These are phyloP conservation scores for Leptosomus discolor DNA, from an alignment of 2,113 vertebrate species.

Conservation along the genomic window DNA sequence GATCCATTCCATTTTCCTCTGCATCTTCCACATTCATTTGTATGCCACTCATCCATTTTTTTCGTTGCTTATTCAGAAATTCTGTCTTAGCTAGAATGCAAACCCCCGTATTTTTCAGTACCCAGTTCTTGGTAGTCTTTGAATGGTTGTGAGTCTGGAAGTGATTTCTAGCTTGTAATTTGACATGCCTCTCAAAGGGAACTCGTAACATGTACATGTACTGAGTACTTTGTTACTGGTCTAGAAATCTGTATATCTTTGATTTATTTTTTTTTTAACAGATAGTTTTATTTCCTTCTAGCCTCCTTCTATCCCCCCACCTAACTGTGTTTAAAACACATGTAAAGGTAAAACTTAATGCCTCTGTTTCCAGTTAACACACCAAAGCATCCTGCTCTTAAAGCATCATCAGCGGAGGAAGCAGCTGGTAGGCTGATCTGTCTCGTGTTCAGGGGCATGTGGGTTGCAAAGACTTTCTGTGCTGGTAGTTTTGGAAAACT, in stretches of 20 bases:
- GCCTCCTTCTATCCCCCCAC: not conserved
- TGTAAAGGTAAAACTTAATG: not conserved
- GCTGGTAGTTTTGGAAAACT: not conserved
- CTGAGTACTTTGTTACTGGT: not conserved
- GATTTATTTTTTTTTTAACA: not conserved
- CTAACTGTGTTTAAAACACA: not conserved
- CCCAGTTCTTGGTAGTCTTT: not conserved
- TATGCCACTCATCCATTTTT: conserved; percentile 37
- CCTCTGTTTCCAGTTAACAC: not conserved
- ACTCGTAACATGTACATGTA: not conserved
- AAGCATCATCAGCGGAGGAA: conserved; percentile 15
- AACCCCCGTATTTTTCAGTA: not conserved
- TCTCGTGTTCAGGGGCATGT: not conserved
- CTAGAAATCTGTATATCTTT: not conserved
- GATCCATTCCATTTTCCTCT: conserved; percentile 38
- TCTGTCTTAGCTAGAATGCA: not conserved
- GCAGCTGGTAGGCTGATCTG: conserved; percentile 8
- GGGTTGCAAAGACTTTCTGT: not conserved
- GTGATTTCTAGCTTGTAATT: not conserved
- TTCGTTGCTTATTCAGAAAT: conserved; percentile 30
- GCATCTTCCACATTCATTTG: not conserved
- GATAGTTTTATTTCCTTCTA: not conserved
- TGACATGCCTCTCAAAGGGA: not conserved
- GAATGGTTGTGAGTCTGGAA: not conserved
- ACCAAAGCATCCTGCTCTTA: not conserved